Evolutionary conservation across 2,888 invertebrate genomes (phyloP).

Genomic region (Sympetrum striolatum): DNA sequence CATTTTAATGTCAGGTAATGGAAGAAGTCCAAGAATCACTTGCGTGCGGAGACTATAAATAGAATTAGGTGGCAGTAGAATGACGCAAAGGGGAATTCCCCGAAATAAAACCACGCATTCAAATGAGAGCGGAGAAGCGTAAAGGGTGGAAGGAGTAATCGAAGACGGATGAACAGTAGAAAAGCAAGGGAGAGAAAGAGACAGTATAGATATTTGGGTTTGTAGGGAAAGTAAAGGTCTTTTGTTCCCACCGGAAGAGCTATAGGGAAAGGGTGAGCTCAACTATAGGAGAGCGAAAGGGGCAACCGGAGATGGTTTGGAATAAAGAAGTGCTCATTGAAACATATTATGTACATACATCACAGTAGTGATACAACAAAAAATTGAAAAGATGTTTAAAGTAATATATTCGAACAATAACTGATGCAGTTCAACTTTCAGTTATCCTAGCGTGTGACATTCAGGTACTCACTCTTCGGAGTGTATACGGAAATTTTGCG

Average conservation of each 20-base stretch:
- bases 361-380: too few relatives aligned
- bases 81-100: background rate
- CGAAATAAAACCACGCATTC: background rate
- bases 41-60: background rate
- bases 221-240: background rate
- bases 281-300: background rate
- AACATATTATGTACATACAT: too few relatives aligned
- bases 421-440: too few relatives aligned
- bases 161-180: background rate
- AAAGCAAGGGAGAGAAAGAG: background rate
- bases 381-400: too few relatives aligned
- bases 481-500: too few relatives aligned
- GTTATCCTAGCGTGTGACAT: too few relatives aligned
- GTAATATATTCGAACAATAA: too few relatives aligned
- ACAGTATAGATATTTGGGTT: background rate
- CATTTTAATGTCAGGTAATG: background rate
- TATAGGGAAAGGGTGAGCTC: background rate
- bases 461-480: too few relatives aligned
- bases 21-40: too few relatives aligned
- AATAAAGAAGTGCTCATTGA: background rate
- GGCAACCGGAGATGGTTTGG: background rate
- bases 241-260: slow-evolving; percentile 42
- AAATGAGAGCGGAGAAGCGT: background rate
- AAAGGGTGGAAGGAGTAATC: background rate
- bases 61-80: background rate